Evolutionary conservation across 1,140 invertebrate genomes (phyloP).

Genomic region (Drosophila nikananu): DNA sequence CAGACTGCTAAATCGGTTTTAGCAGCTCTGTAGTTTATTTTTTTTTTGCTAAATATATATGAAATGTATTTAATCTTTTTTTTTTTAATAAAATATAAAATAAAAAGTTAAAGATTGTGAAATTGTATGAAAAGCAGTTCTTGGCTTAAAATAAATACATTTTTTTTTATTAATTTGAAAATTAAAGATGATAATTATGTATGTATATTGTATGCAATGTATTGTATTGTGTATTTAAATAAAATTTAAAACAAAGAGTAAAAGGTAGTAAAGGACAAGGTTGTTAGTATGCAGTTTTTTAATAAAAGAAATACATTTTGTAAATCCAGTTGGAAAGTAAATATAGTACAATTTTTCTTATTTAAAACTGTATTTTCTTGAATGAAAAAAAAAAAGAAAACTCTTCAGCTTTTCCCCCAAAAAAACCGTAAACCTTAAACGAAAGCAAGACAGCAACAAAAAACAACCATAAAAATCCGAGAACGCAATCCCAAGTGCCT

Average conservation of each 20-base stretch:
- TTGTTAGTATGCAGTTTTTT: too few relatives aligned
- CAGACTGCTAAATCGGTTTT: conserved; percentile 50
- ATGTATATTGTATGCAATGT: too few relatives aligned
- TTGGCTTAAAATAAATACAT: background rate
- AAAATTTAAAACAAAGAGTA: too few relatives aligned
- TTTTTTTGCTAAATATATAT: background rate
- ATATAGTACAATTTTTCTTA: background rate
- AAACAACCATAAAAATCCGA: conserved; percentile 25
- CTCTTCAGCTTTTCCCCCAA: background rate
- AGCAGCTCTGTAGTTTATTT: conserved; percentile 47
- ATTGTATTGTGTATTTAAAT: too few relatives aligned
- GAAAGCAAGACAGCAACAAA: background rate
- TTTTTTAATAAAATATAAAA: conserved; percentile 24
- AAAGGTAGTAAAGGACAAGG: too few relatives aligned
- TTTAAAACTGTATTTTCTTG: background rate
- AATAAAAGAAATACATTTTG: too few relatives aligned
- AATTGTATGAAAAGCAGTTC: background rate
- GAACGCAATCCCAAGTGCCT: conserved; percentile 30
- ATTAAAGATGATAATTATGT: too few relatives aligned
- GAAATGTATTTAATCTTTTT: conserved; percentile 4
- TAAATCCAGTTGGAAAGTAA: too few relatives aligned
- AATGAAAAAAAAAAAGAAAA: background rate
- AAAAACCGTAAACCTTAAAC: background rate
- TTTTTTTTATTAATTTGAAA: background rate
- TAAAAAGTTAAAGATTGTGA: background rate